Base-by-base conservation (phyloP, 2,888 invertebrate species). In the Acrobasis suavella region DNA sequence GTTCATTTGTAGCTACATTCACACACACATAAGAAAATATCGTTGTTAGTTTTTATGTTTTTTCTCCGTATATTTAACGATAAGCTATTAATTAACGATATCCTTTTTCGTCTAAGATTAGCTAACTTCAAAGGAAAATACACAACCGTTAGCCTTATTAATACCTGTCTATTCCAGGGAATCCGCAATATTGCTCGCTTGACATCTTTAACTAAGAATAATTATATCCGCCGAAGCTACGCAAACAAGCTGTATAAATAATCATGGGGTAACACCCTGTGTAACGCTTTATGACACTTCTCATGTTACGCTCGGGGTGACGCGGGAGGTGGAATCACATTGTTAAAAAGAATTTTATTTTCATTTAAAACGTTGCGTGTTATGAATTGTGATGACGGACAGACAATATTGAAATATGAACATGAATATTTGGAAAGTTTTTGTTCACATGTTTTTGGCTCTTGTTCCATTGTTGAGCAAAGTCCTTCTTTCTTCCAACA, bases 161-260 rank as follows among this genome's bases (percentile, higher is more conserved):
- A 16, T 58, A 49, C 16, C n/a, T 58, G 32, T 49, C 58, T 32
- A 32, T 15, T 58, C 9, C 58, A 46, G 49, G 2, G 10, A 50
- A 58, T 49, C 49, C 15, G n/a, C n/a, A 37, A 58, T 58, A 49
- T 58, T 46, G 16, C 56, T 42, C 46, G 22, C 32, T 37, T 37
- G 37, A 32, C 37, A 46, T 49, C 49, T 58, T 58, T 58, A 22
- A 58, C 49, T 10, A 15, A 32, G 49, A 58, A 32, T 58, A 60
- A 51, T 60, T 17, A 60, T 51, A 50, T 60, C 50, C 50, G 50
- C 60, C 16, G 51, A 39, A 50, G 32, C 50, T 39, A 10, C 15
- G 60, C 16, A 51, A 60, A 52, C 22, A 52, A 12, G 60, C 14
- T 60, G 51, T 60, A 42, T 51, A 50, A 60, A 52, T 60, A 60